Evolutionary conservation across 1,140 invertebrate genomes (phyloP), one percentile per base, ranked within the genome.

Genomic region (Lordiphosa clarofinis): DNA sequence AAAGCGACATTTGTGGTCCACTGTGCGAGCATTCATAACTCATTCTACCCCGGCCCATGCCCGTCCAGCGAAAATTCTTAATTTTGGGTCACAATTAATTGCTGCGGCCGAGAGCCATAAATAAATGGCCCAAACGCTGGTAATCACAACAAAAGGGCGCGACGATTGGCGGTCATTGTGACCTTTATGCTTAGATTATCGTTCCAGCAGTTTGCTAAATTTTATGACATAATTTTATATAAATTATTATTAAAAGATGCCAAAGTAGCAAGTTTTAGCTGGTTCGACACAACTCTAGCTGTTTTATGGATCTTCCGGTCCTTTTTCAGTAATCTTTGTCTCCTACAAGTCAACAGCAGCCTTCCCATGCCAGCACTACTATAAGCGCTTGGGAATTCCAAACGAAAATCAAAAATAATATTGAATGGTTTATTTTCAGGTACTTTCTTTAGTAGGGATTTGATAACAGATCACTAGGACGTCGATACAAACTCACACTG

Each of bases 11-110:
- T 82, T 82, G 49, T 64, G 43, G 43, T 13, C 43, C 43, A 46
- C 59, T 38, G 48, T 36, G 38, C 15, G 38, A 11, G 13, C 28
- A 55, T 28, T 28, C 60, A 72, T 72, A 72, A 69, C 60, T 72
- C 65, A 72, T 63, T 53, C 24, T 37, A 15, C 13, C 21, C n/a
- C 36, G 54, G 50, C 49, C 49, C 28, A 58, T 73, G 62, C 58
- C 59, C 61, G 55, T 61, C 56, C 70, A 67, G 69, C 63, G 62
- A 59, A 79, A 62, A 71, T 52, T 59, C 66, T 79, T 74, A 70
- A 86, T 86, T 86, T 46, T 75, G 74, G 75, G 75, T 73, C 81
- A 86, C 61, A 86, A 86, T 86, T 81, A 86, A 86, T 86, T 86
- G 82, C 65, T 62, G 70, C 67, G 46, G 28, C 28, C 54, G 69